Conservation (phyloP, 2,888 invertebrate species). For the Chymomyza fuscimana region DNA sequence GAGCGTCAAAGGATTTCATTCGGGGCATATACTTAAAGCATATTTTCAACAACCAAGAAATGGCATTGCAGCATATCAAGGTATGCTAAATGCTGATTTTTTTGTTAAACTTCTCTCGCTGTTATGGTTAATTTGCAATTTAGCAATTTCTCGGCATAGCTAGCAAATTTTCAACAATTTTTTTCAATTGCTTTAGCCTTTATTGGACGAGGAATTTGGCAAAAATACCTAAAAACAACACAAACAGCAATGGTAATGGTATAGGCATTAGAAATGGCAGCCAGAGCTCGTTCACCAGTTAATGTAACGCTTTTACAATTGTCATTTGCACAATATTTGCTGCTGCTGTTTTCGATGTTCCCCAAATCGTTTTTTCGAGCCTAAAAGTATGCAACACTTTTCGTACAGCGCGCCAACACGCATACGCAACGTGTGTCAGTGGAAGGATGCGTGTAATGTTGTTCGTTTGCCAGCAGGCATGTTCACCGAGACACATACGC, state of each 20-base stretch:
- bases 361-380: slow-evolving; percentile 10
- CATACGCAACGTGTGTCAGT: neutral
- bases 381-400: slow-evolving; percentile 47
- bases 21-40: slow-evolving; percentile 31
- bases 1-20: no score
- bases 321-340: slow-evolving; percentile 23
- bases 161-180: neutral
- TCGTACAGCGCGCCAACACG: slow-evolving; percentile 26
- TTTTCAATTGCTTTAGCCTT: neutral
- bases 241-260: neutral
- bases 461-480: slow-evolving; percentile 8
- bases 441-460: slow-evolving; percentile 13
- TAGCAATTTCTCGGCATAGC: neutral
- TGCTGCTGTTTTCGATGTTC: slow-evolving; percentile 19
- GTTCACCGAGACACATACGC: slow-evolving; percentile 1
- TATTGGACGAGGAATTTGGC: neutral
- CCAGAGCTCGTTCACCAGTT: slow-evolving; percentile 44
- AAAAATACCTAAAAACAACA: neutral
- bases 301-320: slow-evolving; percentile 50
- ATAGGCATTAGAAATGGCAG: neutral
- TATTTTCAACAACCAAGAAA: neutral
- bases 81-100: slow-evolving; percentile 16
- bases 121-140: slow-evolving; percentile 12
- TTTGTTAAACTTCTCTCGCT: neutral
- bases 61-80: slow-evolving; percentile 16